Evolutionary conservation across 2,113 vertebrate genomes (phyloP).

Genomic region (Oncorhynchus nerka): DNA sequence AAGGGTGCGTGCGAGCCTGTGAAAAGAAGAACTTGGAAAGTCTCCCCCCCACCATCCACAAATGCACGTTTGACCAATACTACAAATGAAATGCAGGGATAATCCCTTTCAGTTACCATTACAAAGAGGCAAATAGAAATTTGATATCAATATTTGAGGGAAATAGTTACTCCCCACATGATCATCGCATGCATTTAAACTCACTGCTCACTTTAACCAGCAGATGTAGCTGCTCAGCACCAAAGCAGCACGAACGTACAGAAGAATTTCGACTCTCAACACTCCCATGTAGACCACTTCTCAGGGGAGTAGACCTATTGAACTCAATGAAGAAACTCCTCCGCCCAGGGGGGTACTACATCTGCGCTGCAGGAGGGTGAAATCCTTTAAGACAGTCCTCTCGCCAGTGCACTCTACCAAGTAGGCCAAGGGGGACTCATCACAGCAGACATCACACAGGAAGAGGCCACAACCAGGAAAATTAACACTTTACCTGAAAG

Average conservation of each 20-base stretch:
- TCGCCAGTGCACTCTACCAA: slow-evolving; percentile 65
- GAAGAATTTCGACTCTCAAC: slow-evolving; percentile 57
- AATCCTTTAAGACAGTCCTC: slow-evolving; percentile 61
- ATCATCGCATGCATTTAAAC: slow-evolving; percentile 69
- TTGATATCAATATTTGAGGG: slow-evolving; percentile 17
- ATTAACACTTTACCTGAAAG: slow-evolving; percentile 74
- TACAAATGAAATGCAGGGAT: background rate
- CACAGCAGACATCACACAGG: slow-evolving; percentile 67
- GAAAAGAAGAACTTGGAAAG: slow-evolving; percentile 71
- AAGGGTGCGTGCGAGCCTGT: slow-evolving; percentile 69
- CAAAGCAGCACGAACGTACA: slow-evolving; percentile 43
- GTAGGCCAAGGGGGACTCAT: slow-evolving; percentile 60
- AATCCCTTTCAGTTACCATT: background rate
- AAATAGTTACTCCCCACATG: slow-evolving; percentile 67
- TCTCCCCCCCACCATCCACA: slow-evolving; percentile 47
- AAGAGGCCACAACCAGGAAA: slow-evolving; percentile 47
- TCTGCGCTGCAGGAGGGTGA: slow-evolving; percentile 58
- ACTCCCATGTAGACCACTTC: slow-evolving; percentile 58
- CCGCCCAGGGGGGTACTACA: slow-evolving; percentile 59
- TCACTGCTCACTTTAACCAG: slow-evolving; percentile 66
- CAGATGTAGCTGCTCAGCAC: slow-evolving; percentile 60
- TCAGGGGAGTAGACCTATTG: slow-evolving; percentile 62
- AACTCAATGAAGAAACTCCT: slow-evolving; percentile 52
- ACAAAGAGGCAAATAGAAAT: slow-evolving; percentile 17
- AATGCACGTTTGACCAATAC: background rate